Conservation (phyloP, 2,113 vertebrate species). For the Zootoca vivipara region DNA sequence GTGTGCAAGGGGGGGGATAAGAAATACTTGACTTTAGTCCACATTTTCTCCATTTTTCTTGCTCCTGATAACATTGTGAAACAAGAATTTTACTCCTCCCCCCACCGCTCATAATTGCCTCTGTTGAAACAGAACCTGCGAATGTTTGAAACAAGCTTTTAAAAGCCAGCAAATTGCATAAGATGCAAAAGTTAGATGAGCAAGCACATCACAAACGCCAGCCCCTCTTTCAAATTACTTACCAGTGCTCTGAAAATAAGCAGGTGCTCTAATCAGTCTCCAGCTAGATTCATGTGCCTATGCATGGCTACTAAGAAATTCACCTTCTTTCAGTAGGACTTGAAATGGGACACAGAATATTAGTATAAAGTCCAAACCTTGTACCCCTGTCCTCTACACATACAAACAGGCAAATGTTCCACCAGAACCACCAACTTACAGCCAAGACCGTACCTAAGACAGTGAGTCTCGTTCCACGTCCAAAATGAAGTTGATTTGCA, state of each 20-base stretch:
- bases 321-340: background rate
- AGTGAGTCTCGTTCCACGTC: constrained; percentile 27
- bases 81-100: background rate
- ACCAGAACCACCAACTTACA: background rate
- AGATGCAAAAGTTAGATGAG: background rate
- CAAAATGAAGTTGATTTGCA: constrained; percentile 5
- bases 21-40: background rate
- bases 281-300: background rate
- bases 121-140: background rate
- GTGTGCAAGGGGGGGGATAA: background rate
- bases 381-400: background rate
- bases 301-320: background rate
- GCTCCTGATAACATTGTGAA: background rate
- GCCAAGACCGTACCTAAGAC: constrained; percentile 17
- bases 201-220: too few species aligned
- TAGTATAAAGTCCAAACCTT: background rate
- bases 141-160: background rate
- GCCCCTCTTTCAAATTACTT: background rate
- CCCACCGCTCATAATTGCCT: background rate
- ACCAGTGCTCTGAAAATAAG: background rate
- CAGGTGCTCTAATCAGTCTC: background rate
- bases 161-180: too few species aligned
- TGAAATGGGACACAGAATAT: background rate
- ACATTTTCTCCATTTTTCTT: background rate
- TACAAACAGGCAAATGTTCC: background rate